These are phyloP conservation scores for Clavelina lepadiformis DNA, from an alignment of 23 tunicate genomes.

Conservation along the genomic window DNA sequence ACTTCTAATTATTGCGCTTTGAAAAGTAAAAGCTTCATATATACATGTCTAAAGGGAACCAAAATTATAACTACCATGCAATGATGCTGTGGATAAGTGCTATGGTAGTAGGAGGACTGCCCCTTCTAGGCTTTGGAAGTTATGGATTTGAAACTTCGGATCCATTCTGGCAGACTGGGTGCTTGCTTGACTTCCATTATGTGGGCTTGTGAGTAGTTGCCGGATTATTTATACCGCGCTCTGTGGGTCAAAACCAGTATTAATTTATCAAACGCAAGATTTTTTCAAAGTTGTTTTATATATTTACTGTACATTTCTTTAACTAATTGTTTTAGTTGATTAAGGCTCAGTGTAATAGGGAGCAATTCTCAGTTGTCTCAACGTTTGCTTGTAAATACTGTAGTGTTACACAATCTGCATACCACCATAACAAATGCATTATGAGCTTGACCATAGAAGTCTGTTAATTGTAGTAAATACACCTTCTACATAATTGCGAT, in stretches of 20 bases:
- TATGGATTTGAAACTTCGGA: conserved; percentile 76
- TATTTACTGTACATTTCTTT: not conserved
- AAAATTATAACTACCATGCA: no score
- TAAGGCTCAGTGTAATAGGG: no score
- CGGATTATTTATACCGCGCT: no score
- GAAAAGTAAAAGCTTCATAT: no score
- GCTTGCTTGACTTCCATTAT: conserved; percentile 52
- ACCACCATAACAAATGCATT: no score
- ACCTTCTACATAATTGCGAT: conserved; percentile 36
- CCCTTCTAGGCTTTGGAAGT: conserved; percentile 63
- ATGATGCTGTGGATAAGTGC: conserved; percentile 28
- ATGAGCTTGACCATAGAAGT: not conserved
- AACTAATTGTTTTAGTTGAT: no score
- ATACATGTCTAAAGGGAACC: no score
- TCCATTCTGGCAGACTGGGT: conserved; percentile 35
- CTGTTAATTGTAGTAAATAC: conserved; percentile 40
- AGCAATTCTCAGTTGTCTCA: no score
- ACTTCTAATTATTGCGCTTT: no score
- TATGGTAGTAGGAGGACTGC: conserved; percentile 51
- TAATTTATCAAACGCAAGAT: no score
- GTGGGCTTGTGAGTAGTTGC: conserved; percentile 28
- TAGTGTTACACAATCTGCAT: no score
- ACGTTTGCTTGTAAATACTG: no score
- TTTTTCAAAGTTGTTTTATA: not conserved
- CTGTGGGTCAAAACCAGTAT: not conserved